Percentiles rank a stretch among this genome's conserved stretches.
phyloP scores from a whole-genome alignment of 1,140 invertebrate genomes.

The Meloidogyne exigua region DNA sequence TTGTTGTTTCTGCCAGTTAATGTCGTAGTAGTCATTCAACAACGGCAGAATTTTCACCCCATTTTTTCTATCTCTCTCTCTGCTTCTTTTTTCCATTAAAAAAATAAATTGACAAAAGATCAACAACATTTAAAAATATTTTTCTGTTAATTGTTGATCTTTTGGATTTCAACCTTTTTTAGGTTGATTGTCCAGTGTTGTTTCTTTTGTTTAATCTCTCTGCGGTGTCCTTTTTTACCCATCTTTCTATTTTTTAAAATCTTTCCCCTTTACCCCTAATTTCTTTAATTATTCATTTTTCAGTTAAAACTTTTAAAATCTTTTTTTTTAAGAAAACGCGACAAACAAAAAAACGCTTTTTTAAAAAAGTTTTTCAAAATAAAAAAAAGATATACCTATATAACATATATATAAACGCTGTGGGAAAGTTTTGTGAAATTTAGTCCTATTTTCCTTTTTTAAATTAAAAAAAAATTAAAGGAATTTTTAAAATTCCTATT shows the following conservation, averaged over 20 bases:
- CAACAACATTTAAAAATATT: too few relatives aligned
- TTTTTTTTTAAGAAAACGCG: neutral
- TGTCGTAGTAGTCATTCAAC: neutral
- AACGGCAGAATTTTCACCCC: neutral
- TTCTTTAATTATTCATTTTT: neutral
- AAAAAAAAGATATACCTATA: too few relatives aligned
- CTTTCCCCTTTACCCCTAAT: neutral
- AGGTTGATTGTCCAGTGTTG: neutral
- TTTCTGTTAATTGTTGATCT: neutral
- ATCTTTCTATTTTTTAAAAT: neutral
- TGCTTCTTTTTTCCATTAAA: too few relatives aligned
- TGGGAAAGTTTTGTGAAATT: slow-evolving; percentile 4
- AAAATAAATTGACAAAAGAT: too few relatives aligned
- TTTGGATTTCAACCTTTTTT: neutral
- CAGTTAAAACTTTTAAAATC: neutral
- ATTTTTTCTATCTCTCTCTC: too few relatives aligned
- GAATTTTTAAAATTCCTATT: neutral
- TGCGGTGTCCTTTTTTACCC: neutral
- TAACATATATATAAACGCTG: neutral
- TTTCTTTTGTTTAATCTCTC: neutral
- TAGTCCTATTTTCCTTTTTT: neutral
- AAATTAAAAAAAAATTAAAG: neutral
- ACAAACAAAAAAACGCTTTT: neutral
- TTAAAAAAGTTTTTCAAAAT: neutral
- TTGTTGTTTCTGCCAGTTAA: neutral